Conservation (phyloP, 2,888 invertebrate species). For the Metopia argyrocephala region DNA sequence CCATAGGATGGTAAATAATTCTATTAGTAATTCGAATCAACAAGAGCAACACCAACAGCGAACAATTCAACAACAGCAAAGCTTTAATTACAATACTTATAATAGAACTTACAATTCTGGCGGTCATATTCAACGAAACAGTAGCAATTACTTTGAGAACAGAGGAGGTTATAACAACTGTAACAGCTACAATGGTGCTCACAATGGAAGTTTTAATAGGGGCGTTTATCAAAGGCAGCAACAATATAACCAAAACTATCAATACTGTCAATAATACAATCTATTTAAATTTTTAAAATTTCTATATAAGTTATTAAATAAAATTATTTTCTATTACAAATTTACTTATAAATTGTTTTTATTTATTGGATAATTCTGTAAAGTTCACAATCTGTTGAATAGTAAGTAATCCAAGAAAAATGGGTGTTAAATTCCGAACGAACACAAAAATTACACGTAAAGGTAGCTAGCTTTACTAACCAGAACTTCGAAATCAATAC, state of each 20-base stretch:
- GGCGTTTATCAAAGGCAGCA: constrained; percentile 36
- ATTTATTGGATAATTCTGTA: too few species aligned
- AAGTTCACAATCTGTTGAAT: constrained; percentile 38
- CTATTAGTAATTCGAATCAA: constrained; percentile 71
- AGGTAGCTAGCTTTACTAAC: too few species aligned
- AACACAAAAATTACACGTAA: too few species aligned
- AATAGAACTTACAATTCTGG: constrained; percentile 9
- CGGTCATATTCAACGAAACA: constrained; percentile 26
- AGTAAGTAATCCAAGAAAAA: constrained; percentile 20
- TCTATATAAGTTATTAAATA: too few species aligned
- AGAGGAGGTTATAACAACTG: neutral
- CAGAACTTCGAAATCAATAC: too few species aligned
- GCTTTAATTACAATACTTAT: constrained; percentile 41
- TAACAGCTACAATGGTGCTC: neutral
- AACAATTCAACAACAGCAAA: constrained; percentile 52
- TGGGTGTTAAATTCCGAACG: too few species aligned
- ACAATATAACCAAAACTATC: constrained; percentile 27
- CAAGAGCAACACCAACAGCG: constrained; percentile 15
- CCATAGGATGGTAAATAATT: constrained; percentile 86
- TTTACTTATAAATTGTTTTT: too few species aligned
- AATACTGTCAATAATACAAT: constrained; percentile 29
- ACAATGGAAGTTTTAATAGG: too few species aligned
- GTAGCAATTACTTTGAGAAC: constrained; percentile 20
- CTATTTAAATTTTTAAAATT: too few species aligned
- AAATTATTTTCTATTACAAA: too few species aligned